A percentile compares a stretch with the other conserved stretches of the same genome.
Evolutionary conservation across 2,797 vertebrate genomes (phyloP).

Genomic region (Phrynocephalus guinanensis): DNA sequence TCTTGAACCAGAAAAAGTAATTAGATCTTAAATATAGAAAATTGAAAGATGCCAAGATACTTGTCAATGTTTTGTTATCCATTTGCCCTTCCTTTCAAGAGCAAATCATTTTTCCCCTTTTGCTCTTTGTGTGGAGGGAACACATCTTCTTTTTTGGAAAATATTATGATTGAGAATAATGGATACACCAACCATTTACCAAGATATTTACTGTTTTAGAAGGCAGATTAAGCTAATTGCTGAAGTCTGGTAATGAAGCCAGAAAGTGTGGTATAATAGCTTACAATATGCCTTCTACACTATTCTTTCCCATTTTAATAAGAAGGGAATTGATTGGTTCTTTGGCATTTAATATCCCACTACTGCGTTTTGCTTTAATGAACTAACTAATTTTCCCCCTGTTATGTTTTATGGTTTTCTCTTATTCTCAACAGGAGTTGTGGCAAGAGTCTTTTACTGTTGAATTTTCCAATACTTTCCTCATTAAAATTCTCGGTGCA

Average conservation of each 20-base stretch:
- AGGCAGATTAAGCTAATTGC: conserved; percentile 69
- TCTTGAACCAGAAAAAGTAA: not conserved
- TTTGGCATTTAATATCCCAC: conserved; percentile 76
- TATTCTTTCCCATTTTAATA: conserved; percentile 79
- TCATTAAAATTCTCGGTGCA: conserved; percentile 80
- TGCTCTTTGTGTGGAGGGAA: conserved; percentile 46
- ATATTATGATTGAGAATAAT: conserved; percentile 59
- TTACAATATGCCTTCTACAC: conserved; percentile 67
- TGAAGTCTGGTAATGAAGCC: conserved; percentile 62
- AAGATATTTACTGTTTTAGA: conserved; percentile 57
- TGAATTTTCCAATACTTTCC: conserved; percentile 79
- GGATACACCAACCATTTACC: conserved; percentile 26
- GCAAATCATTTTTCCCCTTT: conserved; percentile 48
- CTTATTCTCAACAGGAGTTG: conserved; percentile 81
- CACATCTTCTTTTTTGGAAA: conserved; percentile 31
- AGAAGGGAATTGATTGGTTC: conserved; percentile 78
- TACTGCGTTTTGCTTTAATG: conserved; percentile 80
- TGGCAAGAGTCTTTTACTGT: conserved; percentile 70
- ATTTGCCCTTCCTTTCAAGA: conserved; percentile 30
- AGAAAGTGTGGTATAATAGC: conserved; percentile 63
- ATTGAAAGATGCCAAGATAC: conserved; percentile 13
- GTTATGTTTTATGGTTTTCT: conserved; percentile 70
- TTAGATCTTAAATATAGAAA: not conserved
- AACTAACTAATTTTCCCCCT: conserved; percentile 83
- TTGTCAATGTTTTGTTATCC: conserved; percentile 16